phyloP scores from a whole-genome alignment of 1,140 invertebrate species.

The Octopus sinensis region DNA sequence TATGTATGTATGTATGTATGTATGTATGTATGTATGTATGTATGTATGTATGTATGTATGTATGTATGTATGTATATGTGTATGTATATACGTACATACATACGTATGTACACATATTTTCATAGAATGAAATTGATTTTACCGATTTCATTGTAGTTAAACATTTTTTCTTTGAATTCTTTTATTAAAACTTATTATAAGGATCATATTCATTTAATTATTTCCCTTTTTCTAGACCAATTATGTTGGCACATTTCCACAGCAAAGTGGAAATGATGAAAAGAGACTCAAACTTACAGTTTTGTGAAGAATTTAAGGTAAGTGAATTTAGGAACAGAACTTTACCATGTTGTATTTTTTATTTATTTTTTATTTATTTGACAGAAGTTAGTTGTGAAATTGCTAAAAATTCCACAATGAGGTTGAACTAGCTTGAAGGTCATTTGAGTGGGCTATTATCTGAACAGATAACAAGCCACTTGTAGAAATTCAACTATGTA shows the following conservation, averaged over 20 bases:
- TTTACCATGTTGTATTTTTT: too few relatives aligned
- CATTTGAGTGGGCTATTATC: too few relatives aligned
- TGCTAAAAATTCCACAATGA: too few relatives aligned
- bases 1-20: conserved; percentile 11
- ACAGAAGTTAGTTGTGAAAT: too few relatives aligned
- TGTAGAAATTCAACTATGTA: too few relatives aligned
- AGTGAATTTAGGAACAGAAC: background rate
- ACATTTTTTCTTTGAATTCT: background rate
- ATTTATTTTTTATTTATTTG: too few relatives aligned
- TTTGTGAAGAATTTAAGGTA: conserved; percentile 49
- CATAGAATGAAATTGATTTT: too few relatives aligned
- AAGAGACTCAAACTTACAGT: conserved; percentile 41
- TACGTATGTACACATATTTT: too few relatives aligned
- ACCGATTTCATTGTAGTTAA: too few relatives aligned
- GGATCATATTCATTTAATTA: background rate
- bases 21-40: conserved; percentile 14
- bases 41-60: conserved; percentile 15
- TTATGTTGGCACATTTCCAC: conserved; percentile 25
- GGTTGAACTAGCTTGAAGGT: too few relatives aligned
- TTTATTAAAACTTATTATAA: background rate
- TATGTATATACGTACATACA: background rate
- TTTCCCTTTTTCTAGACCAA: conserved; percentile 23
- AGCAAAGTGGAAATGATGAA: conserved; percentile 33
- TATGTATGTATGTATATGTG: conserved; percentile 13
- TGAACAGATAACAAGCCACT: too few relatives aligned